phyloP scores from a whole-genome alignment of 2,797 vertebrate genomes.

The Clarias fuscus region DNA sequence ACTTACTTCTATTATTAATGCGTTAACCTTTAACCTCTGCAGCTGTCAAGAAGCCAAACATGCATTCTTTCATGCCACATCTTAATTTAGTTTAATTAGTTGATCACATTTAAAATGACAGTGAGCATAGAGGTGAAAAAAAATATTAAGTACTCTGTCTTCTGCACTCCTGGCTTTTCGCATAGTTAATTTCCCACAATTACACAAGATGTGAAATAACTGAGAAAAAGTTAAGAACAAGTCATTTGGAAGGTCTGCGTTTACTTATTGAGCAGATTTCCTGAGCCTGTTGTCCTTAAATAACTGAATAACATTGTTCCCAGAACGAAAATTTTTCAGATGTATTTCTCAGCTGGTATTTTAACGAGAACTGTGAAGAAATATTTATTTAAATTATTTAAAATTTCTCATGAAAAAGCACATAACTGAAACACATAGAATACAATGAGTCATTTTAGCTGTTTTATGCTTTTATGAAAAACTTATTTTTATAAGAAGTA shows the following conservation, averaged over 20 bases:
- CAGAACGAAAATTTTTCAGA: not conserved
- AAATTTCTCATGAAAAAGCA: not conserved
- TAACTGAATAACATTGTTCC: no score
- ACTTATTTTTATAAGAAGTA: not conserved
- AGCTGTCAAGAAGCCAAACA: constrained; percentile 23
- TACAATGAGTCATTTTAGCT: constrained; percentile 24
- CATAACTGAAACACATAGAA: not conserved
- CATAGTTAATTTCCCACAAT: not conserved
- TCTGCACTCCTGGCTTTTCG: constrained; percentile 7
- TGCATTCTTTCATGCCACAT: not conserved
- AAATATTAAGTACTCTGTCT: constrained; percentile 4
- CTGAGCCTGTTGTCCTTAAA: not conserved
- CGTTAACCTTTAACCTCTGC: constrained; percentile 37
- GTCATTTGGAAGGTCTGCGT: not conserved
- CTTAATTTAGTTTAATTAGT: constrained; percentile 22
- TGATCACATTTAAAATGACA: constrained; percentile 34
- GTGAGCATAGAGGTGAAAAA: constrained; percentile 10
- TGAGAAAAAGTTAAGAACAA: not conserved
- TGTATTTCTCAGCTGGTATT: not conserved
- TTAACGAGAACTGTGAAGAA: not conserved
- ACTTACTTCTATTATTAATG: constrained; percentile 47
- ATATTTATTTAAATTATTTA: not conserved
- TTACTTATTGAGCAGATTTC: not conserved
- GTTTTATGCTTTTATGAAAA: not conserved
- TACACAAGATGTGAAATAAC: not conserved